Base-by-base conservation (phyloP, 2,888 invertebrate species). In the Miltochrista miniata region DNA sequence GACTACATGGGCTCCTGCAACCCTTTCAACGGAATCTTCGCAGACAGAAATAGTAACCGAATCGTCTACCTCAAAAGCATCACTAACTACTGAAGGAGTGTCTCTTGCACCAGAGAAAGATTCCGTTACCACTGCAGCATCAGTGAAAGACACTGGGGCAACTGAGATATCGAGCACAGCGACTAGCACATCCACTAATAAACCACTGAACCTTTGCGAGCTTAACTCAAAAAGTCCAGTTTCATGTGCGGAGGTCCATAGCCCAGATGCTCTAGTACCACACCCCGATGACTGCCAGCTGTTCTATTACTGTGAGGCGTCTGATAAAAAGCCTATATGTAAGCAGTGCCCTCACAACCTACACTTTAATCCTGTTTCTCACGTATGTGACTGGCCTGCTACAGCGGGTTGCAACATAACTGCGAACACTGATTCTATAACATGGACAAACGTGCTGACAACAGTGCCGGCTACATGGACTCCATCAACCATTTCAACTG, bases 241-340 rank as follows among this genome's bases (percentile, higher is more conserved):
- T 11, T 31, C 31, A 31, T 31, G 31, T 31, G 31, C 31, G 3
- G 31, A 31, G 11, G 31, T 31, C 31, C 11, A 31, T 31, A 31
- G 31, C 31, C 31, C 31, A 31, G 31, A 31, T 31, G 31, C 31
- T 11, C 11, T 31, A 31, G 31, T 31, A 31, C 31, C 31, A 10
- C 31, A 31, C 11, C 31, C 31, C 8, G 31, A 31, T 7, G 31
- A 31, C 31, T 31, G 72, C 48, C 44, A 61, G 15, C 58, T 72
- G 24, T 74, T 72, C 59, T 74, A 74, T 40, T 64, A 68, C 56
- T 73, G 73, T 47, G 54, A 64, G 31, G 45, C 54, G 3, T 34
- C 52, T 7, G 34, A 40, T 13, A 10, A 38, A 15, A 33, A 29
- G 43, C 65, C 72, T 10, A 9, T 31, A 11, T 31, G 31, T 31